Evolutionary conservation across 2,888 invertebrate species (phyloP).

Genomic region (Aspidiotus rigidus): DNA sequence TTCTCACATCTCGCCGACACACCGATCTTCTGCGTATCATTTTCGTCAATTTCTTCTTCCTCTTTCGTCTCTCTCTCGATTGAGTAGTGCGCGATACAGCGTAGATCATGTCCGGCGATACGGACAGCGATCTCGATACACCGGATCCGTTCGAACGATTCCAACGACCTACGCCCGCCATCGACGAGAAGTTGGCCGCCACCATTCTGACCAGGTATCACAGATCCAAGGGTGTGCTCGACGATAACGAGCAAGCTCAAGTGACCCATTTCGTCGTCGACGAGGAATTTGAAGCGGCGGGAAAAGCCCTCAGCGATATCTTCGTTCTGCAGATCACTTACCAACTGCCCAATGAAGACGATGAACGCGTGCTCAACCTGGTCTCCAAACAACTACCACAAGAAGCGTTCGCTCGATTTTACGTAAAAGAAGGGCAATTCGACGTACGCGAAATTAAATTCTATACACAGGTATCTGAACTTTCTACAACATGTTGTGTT

Average conservation of each 20-base stretch:
- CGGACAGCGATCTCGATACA: constrained; percentile 31
- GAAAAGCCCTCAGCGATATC: constrained; percentile 67
- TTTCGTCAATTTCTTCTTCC: not conserved
- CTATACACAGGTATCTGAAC: constrained; percentile 60
- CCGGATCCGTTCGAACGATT: constrained; percentile 35
- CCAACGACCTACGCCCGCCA: constrained; percentile 15
- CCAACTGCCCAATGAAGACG: constrained; percentile 43
- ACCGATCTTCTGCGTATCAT: not conserved
- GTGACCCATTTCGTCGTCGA: constrained; percentile 10
- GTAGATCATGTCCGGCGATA: constrained; percentile 24
- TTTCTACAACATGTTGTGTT: not conserved
- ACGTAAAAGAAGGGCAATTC: constrained; percentile 73
- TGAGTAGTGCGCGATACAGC: not conserved
- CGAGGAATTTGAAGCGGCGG: constrained; percentile 46
- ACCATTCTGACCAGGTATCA: constrained; percentile 24
- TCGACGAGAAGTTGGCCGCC: constrained; percentile 25
- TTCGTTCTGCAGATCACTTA: constrained; percentile 65
- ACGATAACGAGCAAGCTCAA: constrained; percentile 19
- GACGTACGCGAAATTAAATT: constrained; percentile 72
- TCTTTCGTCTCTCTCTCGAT: not conserved
- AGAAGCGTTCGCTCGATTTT: constrained; percentile 68
- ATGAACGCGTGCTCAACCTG: constrained; percentile 44
- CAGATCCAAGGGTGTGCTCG: constrained; percentile 22
- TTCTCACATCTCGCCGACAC: not conserved
- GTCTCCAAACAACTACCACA: constrained; percentile 68